Percentiles rank a stretch among this genome's conserved stretches.
Conservation (phyloP, 2,888 invertebrate species). For the Xestobium rufovillosum region DNA sequence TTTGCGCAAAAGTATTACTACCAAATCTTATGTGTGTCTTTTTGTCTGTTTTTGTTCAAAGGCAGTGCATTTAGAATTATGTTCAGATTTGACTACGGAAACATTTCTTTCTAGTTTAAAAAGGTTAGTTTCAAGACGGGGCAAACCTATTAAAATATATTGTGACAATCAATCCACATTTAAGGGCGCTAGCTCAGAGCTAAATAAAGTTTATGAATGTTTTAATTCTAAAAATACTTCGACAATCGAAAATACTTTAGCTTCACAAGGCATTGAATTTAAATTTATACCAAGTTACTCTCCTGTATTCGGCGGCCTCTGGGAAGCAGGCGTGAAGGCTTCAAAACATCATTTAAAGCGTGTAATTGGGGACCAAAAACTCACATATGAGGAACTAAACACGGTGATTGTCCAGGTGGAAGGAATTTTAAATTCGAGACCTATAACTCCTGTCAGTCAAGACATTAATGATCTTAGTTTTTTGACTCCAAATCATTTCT, state of each 20-base stretch:
- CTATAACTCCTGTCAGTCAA: too few species aligned
- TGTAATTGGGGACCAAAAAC: too few species aligned
- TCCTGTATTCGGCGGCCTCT: slow-evolving; percentile 30
- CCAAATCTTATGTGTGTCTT: slow-evolving; percentile 9
- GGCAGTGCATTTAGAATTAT: slow-evolving; percentile 14
- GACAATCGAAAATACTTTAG: too few species aligned
- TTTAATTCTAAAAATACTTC: neutral
- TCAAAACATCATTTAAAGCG: too few species aligned
- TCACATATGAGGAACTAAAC: too few species aligned
- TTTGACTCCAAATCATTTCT: too few species aligned
- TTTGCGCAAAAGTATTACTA: slow-evolving; percentile 3
- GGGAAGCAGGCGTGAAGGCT: too few species aligned
- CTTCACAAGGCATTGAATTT: slow-evolving; percentile 20
- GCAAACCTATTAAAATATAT: slow-evolving; percentile 10
- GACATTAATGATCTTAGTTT: too few species aligned
- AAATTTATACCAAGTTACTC: slow-evolving; percentile 27
- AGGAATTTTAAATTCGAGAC: too few species aligned
- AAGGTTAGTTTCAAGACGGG: slow-evolving; percentile 12
- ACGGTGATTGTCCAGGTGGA: too few species aligned
- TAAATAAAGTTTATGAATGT: slow-evolving; percentile 9
- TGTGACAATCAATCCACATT: slow-evolving; percentile 16
- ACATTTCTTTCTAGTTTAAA: slow-evolving; percentile 13
- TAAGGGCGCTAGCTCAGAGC: slow-evolving; percentile 13
- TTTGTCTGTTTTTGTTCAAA: slow-evolving; percentile 17
- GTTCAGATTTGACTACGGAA: slow-evolving; percentile 15